phyloP scores from a whole-genome alignment of 2,113 vertebrate species.

The Clarias gariepinus region DNA sequence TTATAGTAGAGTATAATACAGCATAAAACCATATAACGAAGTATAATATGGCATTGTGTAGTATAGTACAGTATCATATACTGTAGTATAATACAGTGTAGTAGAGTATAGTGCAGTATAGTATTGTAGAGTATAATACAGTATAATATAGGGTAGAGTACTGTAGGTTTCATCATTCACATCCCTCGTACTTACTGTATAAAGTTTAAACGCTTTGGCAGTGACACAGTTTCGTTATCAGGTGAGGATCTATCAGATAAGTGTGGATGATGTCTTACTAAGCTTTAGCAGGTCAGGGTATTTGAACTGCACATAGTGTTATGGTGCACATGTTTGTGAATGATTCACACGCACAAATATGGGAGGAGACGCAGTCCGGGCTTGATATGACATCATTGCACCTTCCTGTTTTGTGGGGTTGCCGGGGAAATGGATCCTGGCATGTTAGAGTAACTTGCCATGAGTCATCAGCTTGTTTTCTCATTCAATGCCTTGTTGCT shows the following conservation, averaged over 20 bases:
- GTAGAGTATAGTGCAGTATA: neutral
- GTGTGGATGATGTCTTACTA: conserved; percentile 36
- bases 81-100: neutral
- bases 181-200: neutral
- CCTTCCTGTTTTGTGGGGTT: conserved; percentile 52
- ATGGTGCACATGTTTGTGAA: conserved; percentile 16
- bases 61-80: neutral
- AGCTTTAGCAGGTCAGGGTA: neutral
- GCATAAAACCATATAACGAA: neutral
- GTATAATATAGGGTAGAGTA: neutral
- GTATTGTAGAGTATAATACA: neutral
- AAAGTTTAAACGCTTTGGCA: neutral
- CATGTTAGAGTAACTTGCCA: conserved; percentile 32
- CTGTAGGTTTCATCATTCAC: neutral
- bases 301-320: conserved; percentile 29
- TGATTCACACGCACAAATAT: conserved; percentile 45
- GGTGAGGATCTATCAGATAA: conserved; percentile 1
- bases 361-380: conserved; percentile 36
- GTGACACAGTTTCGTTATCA: neutral
- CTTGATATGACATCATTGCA: conserved; percentile 45
- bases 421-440: conserved; percentile 47
- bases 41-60: neutral
- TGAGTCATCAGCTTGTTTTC: conserved; percentile 45
- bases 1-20: neutral
- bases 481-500: conserved; percentile 3